Conservation (phyloP, 2,888 invertebrate genomes). For the Drosophila neonasuta region DNA sequence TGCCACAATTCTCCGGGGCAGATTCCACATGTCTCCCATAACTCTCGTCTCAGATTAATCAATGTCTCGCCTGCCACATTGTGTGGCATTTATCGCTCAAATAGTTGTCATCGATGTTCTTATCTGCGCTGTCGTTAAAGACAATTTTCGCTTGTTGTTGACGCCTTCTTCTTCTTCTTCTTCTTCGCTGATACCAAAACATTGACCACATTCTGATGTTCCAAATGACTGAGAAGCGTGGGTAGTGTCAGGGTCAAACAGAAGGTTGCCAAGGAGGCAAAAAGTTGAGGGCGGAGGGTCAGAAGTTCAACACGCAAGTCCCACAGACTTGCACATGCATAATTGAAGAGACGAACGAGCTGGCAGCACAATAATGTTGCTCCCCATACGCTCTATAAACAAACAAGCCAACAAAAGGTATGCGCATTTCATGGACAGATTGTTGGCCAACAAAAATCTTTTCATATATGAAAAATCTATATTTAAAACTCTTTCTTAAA, state of each 20-base stretch:
- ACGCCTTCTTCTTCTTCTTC: background rate
- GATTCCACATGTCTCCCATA: background rate
- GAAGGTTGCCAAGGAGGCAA: background rate
- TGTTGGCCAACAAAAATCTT: too few relatives aligned
- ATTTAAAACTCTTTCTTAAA: too few relatives aligned
- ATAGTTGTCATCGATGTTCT: conserved; percentile 4
- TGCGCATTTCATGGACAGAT: background rate
- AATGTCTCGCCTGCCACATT: conserved; percentile 24
- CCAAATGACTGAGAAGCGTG: background rate
- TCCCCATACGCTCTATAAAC: conserved; percentile 1
- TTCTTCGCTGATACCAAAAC: background rate
- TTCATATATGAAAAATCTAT: background rate
- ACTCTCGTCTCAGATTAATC: conserved; percentile 8
- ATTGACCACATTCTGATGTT: conserved; percentile 18
- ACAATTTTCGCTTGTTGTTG: conserved; percentile 36
- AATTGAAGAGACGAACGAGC: conserved; percentile 35
- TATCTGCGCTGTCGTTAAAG: conserved; percentile 32
- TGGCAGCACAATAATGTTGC: conserved; percentile 20
- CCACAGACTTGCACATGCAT: conserved; percentile 33
- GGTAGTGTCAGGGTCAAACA: conserved; percentile 5
- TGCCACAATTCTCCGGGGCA: background rate
- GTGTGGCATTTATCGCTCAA: conserved; percentile 33
- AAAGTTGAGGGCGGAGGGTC: background rate
- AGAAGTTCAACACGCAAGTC: conserved; percentile 31
- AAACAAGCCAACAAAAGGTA: too few relatives aligned